These are phyloP conservation scores for Eilema caniola DNA, from an alignment of 2,888 invertebrate species.

Conservation along the genomic window DNA sequence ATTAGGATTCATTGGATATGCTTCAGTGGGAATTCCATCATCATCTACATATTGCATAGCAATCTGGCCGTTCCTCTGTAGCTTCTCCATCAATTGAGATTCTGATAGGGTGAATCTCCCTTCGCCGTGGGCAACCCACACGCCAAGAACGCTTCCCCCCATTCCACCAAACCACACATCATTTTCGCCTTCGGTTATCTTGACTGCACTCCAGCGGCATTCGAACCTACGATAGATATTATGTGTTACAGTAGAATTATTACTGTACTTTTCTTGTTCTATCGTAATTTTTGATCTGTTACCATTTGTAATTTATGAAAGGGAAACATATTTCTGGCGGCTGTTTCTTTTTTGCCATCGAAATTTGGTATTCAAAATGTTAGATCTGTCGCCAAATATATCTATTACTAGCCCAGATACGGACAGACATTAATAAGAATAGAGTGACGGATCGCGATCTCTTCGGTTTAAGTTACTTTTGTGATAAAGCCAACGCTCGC, in stretches of 20 bases:
- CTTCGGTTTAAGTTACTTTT: no score
- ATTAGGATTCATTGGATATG: conserved; percentile 98
- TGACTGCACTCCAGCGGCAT: conserved; percentile 93
- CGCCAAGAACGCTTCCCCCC: conserved; percentile 95
- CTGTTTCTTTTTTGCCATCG: no score
- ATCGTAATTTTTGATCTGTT: not conserved
- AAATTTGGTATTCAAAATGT: no score
- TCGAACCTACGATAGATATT: conserved; percentile 76
- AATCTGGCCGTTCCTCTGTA: conserved; percentile 88
- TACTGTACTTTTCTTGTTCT: not conserved
- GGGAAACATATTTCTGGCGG: no score
- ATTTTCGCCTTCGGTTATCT: conserved; percentile 88
- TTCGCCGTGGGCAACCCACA: conserved; percentile 99
- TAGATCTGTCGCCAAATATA: no score
- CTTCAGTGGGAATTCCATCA: conserved; percentile 90
- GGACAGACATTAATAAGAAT: no score
- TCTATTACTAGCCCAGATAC: no score
- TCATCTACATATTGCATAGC: conserved; percentile 96
- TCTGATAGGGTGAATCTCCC: conserved; percentile 91
- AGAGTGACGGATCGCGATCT: no score
- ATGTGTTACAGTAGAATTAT: not conserved
- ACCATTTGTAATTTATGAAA: not conserved
- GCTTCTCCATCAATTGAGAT: conserved; percentile 73
- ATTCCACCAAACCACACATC: conserved; percentile 97
- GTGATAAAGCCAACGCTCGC: no score